Conservation (phyloP, 2,888 invertebrate genomes). For the Pheosia gnoma region DNA sequence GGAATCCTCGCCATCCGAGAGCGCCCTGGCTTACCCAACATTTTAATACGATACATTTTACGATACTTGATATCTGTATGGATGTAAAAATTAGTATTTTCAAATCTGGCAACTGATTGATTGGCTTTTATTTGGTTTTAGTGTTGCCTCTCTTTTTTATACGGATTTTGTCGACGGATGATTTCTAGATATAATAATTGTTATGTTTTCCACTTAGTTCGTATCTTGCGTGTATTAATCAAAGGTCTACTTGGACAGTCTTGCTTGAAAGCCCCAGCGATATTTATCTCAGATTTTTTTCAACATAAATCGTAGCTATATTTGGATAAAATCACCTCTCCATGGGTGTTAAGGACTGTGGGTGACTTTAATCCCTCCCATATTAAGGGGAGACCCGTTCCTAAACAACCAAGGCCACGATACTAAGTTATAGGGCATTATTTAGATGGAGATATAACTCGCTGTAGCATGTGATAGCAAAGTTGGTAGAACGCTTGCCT, state of each 20-base stretch:
- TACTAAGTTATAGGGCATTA: no score
- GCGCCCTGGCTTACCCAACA: slow-evolving; percentile 16
- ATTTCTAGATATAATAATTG: neutral
- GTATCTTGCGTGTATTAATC: neutral
- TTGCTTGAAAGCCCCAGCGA: no score
- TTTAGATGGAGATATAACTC: no score
- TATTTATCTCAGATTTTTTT: no score
- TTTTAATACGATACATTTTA: slow-evolving; percentile 49
- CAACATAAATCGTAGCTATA: no score
- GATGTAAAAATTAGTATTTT: slow-evolving; percentile 31
- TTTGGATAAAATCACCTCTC: no score
- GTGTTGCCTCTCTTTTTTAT: slow-evolving; percentile 1
- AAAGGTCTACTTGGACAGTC: neutral
- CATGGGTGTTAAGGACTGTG: no score
- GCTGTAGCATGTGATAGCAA: no score
- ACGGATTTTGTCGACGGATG: neutral
- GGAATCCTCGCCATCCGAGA: neutral
- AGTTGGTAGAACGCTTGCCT: no score
- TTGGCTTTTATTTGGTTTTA: slow-evolving; percentile 4
- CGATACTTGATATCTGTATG: slow-evolving; percentile 46
- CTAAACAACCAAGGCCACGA: no score
- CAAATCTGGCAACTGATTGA: slow-evolving; percentile 5
- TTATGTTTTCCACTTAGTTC: slow-evolving; percentile 2
- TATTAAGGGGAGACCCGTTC: no score
- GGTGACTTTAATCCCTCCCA: no score